Conservation (phyloP, 2,797 vertebrate genomes). For the Chanos chanos region DNA sequence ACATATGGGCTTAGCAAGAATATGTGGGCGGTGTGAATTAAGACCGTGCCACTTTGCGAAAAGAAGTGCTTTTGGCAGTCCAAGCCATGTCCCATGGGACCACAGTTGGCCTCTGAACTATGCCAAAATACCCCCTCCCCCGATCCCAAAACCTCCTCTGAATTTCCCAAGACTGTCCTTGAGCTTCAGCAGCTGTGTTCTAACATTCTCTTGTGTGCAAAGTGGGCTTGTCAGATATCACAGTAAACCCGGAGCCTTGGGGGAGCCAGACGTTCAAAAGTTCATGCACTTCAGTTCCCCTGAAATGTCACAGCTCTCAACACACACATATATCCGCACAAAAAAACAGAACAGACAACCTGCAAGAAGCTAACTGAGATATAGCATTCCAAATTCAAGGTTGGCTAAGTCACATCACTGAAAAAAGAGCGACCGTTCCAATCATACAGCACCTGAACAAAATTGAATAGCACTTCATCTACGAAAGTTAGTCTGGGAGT, state of each 20-base stretch:
- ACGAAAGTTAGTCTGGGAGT: conserved; percentile 20
- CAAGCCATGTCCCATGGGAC: background rate
- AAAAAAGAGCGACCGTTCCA: too few relatives aligned
- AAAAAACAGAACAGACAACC: conserved; percentile 2
- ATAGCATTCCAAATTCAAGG: too few relatives aligned
- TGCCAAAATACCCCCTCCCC: background rate
- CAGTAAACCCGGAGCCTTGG: conserved; percentile 31
- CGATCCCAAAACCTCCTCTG: background rate
- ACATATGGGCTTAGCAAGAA: conserved; percentile 21
- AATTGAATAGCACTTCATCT: too few relatives aligned
- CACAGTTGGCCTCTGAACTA: background rate
- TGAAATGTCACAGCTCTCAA: conserved; percentile 5
- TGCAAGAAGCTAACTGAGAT: too few relatives aligned
- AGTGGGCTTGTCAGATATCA: conserved; percentile 28
- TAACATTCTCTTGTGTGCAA: conserved; percentile 6
- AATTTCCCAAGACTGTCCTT: background rate
- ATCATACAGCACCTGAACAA: too few relatives aligned
- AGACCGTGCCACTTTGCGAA: conserved; percentile 26
- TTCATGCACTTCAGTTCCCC: conserved; percentile 37
- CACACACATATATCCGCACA: background rate
- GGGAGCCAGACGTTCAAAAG: conserved; percentile 44
- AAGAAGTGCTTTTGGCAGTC: too few relatives aligned
- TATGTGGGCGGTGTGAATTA: conserved; percentile 28
- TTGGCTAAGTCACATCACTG: background rate
- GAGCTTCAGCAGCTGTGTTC: conserved; percentile 34